Evolutionary conservation across 2,797 vertebrate genomes (phyloP).

Genomic region (Epinephelus malabaricus): DNA sequence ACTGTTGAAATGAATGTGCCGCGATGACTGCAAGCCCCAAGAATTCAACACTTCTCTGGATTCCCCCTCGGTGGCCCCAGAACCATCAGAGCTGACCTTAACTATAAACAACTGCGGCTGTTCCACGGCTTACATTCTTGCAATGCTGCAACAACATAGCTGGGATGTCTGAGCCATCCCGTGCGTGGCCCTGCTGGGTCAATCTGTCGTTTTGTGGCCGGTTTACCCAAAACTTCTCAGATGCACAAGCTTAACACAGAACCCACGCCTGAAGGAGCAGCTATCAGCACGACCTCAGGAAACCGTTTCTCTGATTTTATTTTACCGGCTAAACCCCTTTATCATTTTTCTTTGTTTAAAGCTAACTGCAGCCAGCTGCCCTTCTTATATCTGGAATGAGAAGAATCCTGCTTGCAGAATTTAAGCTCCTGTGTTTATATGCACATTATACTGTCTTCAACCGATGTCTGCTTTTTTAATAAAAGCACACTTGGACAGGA

Average conservation of each 20-base stretch:
- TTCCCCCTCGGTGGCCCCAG: conserved; percentile 65
- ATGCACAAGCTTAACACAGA: conserved; percentile 40
- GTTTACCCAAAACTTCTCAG: conserved; percentile 36
- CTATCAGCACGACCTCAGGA: conserved; percentile 87
- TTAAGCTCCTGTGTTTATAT: conserved; percentile 44
- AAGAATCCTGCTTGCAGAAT: conserved; percentile 80
- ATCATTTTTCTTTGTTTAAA: conserved; percentile 21
- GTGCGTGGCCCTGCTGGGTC: conserved; percentile 36
- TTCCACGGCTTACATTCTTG: conserved; percentile 72
- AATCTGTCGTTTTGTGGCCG: conserved; percentile 45
- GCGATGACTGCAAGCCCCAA: conserved; percentile 70
- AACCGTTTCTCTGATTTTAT: conserved; percentile 82
- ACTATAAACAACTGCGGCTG: conserved; percentile 70
- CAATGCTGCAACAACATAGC: conserved; percentile 74
- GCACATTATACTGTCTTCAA: conserved; percentile 16
- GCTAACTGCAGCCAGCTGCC: conserved; percentile 87
- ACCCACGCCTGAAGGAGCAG: conserved; percentile 74
- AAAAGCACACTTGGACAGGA: conserved; percentile 32
- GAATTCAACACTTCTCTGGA: conserved; percentile 71
- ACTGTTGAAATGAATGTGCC: conserved; percentile 65
- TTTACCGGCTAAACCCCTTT: conserved; percentile 56
- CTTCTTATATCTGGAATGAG: conserved; percentile 79
- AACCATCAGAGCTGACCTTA: conserved; percentile 70
- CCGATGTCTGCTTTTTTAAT: conserved; percentile 37
- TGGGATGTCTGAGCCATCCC: conserved; percentile 68